Conservation (phyloP, 2,888 invertebrate genomes). For the Stenotaenia linearis region DNA sequence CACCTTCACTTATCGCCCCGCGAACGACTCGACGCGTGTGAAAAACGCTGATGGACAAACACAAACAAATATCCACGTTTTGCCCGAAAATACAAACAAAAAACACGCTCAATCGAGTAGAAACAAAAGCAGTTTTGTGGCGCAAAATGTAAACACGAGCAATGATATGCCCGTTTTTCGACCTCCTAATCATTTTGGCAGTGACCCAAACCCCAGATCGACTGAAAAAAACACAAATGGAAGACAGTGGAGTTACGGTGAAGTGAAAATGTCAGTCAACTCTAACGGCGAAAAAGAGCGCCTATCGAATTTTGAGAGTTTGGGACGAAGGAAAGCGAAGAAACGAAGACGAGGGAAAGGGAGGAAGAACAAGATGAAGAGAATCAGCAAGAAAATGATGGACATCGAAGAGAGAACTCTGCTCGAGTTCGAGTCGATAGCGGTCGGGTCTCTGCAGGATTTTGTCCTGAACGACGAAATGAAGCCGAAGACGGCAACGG, state of each 20-base stretch:
- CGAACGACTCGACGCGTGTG: not conserved
- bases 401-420: no score
- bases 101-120: not conserved
- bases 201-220: not conserved
- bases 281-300: not conserved
- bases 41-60: not conserved
- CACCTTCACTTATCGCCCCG: not conserved
- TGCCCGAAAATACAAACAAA: not conserved
- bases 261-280: not conserved
- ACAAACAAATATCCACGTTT: not conserved
- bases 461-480: not conserved
- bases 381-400: no score
- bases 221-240: not conserved
- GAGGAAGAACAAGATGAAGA: not conserved
- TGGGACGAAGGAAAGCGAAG: not conserved
- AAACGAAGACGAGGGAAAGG: not conserved
- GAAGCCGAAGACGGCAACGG: not conserved
- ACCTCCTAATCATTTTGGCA: not conserved
- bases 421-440: not conserved
- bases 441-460: not conserved
- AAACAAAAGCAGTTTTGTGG: no score
- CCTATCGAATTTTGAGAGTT: not conserved
- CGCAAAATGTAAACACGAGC: not conserved
- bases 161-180: not conserved
- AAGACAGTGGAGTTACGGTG: not conserved